Evolutionary conservation across 2,888 invertebrate genomes (phyloP), one percentile per base, ranked within the genome.

Genomic region (Mimumesa dahlbomi): DNA sequence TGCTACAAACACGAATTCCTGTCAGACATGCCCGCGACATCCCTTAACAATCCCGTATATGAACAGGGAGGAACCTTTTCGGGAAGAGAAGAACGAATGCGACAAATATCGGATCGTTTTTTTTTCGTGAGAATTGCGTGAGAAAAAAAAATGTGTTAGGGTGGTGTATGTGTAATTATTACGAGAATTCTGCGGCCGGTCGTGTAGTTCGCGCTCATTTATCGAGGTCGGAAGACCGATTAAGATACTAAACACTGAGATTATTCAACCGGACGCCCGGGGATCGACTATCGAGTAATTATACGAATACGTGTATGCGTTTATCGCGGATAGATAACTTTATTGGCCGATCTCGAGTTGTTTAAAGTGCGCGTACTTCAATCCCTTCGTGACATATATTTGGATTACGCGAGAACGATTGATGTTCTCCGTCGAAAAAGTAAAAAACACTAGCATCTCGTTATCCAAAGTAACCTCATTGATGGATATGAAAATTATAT

Each of bases 161-260:
- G 29, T 29, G 7, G 29, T 29, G 9, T 2, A 18, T 19, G 22
- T 21, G 13, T 16, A 29, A 38, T 38, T 38, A 40, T 45, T 38
- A 18, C 25, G 25, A 21, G 42, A 49, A 49, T 40, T 42, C 14
- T 49, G 18, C 13, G n/a, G 19, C 6, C 16, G 25, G 31, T 49
- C 31, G 21, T 38, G 42, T 36, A n/a, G 22, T 52, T 50, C 25
- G 31, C 52, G 36, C 13, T 14, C 31, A 21, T 61, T 63, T 63
- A 54, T 40, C 18, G 34, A 49, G 34, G 42, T 19, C 45, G 56
- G 56, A 56, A 42, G 63, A 40, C 14, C 56, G 50, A 64, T 57
- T 57, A 50, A 64, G 64, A 57, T 50, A 57, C 54, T 54, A 54
- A 54, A 57, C 43, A 64, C 25, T 50, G 48, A 50, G 56, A 64